phyloP scores from a whole-genome alignment of 2,113 vertebrate genomes.

The Chlorodrepanis virens region DNA sequence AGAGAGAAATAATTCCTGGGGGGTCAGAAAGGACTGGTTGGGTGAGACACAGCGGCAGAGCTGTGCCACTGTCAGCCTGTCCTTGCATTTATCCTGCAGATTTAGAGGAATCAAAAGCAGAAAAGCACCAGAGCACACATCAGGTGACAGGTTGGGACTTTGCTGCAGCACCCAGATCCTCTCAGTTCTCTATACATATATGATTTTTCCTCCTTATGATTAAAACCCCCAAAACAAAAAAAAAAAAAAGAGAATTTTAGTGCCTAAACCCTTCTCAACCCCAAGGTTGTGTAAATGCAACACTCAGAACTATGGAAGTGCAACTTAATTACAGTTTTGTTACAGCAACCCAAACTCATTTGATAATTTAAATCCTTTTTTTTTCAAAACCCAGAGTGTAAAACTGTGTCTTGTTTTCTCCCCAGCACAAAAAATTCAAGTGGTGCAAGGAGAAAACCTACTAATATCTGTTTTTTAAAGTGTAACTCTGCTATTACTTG shows the following conservation, averaged over 20 bases:
- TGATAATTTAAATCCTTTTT: background rate
- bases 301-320: background rate
- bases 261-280: background rate
- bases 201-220: background rate
- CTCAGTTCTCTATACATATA: rapidly evolving
- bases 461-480: background rate
- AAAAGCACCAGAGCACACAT: background rate
- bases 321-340: background rate
- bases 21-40: background rate
- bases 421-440: background rate
- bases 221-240: background rate
- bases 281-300: background rate
- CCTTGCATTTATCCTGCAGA: background rate
- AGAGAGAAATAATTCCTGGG: background rate
- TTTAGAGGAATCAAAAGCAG: background rate
- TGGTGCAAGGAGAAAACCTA: background rate
- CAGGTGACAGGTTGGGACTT: background rate
- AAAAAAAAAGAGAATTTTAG: background rate
- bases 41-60: background rate
- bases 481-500: background rate
- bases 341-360: background rate
- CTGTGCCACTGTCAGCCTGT: background rate
- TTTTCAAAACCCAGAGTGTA: background rate
- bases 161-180: background rate
- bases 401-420: background rate